These are phyloP conservation scores for Subanguina moxae DNA, from an alignment of 1,140 invertebrate species.

Conservation along the genomic window DNA sequence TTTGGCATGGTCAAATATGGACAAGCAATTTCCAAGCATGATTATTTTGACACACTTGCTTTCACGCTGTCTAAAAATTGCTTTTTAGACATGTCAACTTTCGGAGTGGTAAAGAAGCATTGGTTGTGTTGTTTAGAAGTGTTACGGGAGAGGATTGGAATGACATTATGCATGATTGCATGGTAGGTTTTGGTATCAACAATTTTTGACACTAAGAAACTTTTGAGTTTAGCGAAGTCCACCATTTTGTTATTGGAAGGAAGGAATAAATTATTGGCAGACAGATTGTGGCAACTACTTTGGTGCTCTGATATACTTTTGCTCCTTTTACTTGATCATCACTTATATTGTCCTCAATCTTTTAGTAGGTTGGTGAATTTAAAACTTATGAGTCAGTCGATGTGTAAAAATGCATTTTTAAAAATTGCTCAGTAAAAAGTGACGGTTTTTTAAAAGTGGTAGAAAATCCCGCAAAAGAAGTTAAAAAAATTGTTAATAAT, in stretches of 20 bases:
- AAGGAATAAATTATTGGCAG: slow-evolving; percentile 92
- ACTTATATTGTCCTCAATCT: slow-evolving; percentile 98
- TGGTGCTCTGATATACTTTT: slow-evolving; percentile 80
- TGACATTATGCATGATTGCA: slow-evolving; percentile 47
- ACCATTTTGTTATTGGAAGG: slow-evolving; percentile 79
- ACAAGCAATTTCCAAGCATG: slow-evolving; percentile 87
- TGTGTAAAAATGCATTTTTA: no score
- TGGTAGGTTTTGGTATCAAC: slow-evolving; percentile 11
- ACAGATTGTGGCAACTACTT: slow-evolving; percentile 81
- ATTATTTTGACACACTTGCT: slow-evolving; percentile 9
- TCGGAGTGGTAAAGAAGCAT: slow-evolving; percentile 87
- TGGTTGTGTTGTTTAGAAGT: slow-evolving; percentile 95
- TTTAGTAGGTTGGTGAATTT: slow-evolving; percentile 76
- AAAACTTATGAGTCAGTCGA: no score
- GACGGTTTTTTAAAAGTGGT: slow-evolving; percentile 22
- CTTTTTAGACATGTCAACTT: slow-evolving; percentile 79
- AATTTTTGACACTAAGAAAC: no score
- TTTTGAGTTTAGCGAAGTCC: slow-evolving; percentile 63
- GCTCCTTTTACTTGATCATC: slow-evolving; percentile 99
- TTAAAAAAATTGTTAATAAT: slow-evolving; percentile 2
- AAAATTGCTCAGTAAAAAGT: no score
- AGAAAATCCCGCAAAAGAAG: slow-evolving; percentile 18
- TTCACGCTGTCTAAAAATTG: not conserved
- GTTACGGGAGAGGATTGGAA: slow-evolving; percentile 99
- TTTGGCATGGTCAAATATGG: slow-evolving; percentile 99